A percentile compares a stretch with the other conserved stretches of the same genome.
These are phyloP conservation scores for Otus sunia DNA, from an alignment of 2,113 vertebrate species.

Conservation along the genomic window DNA sequence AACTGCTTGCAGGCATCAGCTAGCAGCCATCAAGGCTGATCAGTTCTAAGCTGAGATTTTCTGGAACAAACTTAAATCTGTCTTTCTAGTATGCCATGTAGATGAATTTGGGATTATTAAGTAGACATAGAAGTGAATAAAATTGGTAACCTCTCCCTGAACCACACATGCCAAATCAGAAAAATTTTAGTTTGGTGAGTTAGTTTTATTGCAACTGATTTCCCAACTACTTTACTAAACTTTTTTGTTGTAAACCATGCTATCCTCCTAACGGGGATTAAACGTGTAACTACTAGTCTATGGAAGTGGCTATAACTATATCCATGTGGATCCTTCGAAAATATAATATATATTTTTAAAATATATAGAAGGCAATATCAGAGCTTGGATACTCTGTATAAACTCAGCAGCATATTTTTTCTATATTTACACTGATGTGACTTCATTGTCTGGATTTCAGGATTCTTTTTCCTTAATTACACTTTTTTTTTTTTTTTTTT, in stretches of 20 bases:
- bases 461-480: background rate
- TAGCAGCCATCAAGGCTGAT: background rate
- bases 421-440: background rate
- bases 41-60: background rate
- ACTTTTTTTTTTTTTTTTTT: background rate
- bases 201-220: background rate
- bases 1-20: too few relatives aligned
- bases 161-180: background rate
- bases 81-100: background rate
- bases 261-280: background rate
- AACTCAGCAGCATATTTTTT: background rate
- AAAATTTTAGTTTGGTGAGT: background rate
- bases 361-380: background rate
- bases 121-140: background rate
- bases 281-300: background rate
- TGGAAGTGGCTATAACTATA: background rate
- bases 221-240: background rate
- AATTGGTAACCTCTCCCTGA: background rate
- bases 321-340: background rate
- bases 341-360: background rate
- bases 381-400: background rate
- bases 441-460: background rate
- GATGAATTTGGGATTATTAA: background rate
- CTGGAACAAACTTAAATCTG: background rate
- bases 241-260: background rate